These are phyloP conservation scores for Mormyrus iriodes DNA, from an alignment of 2,113 vertebrate species.

Conservation along the genomic window DNA sequence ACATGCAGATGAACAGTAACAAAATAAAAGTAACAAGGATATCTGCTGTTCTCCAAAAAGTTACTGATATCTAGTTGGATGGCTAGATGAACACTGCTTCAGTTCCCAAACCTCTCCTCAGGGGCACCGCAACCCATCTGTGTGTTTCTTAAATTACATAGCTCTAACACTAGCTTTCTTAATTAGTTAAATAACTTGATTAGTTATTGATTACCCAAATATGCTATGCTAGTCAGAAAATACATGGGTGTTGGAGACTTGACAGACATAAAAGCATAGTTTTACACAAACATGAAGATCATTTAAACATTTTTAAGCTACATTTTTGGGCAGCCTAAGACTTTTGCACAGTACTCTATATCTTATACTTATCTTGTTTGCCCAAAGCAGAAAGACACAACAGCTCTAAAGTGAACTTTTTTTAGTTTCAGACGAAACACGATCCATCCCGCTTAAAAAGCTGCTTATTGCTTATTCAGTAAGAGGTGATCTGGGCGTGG, in stretches of 20 bases:
- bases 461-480: neutral
- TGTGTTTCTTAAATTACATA: neutral
- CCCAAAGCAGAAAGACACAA: neutral
- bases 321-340: neutral
- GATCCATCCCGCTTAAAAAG: neutral
- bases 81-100: neutral
- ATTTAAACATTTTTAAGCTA: too few species aligned
- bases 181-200: neutral
- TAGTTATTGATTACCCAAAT: neutral
- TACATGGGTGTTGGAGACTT: neutral
- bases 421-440: neutral
- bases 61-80: neutral
- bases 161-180: neutral
- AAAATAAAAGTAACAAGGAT: neutral
- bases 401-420: neutral
- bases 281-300: neutral
- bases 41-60: too few species aligned
- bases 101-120: neutral
- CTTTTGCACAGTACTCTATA: neutral
- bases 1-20: neutral
- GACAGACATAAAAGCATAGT: neutral
- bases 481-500: neutral
- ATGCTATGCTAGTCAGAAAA: neutral
- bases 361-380: neutral
- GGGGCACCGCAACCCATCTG: neutral